Conservation (phyloP, 2,797 vertebrate genomes). For the Picus viridis region DNA sequence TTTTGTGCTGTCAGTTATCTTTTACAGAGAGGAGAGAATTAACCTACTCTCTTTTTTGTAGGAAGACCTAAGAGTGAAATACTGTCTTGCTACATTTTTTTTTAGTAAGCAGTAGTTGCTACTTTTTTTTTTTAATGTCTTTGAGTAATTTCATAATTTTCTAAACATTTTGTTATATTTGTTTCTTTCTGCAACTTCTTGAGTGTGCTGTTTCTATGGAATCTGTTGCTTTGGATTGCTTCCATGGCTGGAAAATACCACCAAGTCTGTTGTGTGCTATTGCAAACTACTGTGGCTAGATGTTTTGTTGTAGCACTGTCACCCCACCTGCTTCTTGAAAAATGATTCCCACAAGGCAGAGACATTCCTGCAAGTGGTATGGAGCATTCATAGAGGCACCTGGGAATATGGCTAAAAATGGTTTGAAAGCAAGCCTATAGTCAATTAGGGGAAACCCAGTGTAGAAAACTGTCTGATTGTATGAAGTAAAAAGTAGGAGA, state of each 20-base stretch:
- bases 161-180: background rate
- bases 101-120: background rate
- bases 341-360: background rate
- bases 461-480: background rate
- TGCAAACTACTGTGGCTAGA: background rate
- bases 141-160: background rate
- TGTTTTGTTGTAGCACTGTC: fast-evolving
- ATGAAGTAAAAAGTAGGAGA: background rate
- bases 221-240: background rate
- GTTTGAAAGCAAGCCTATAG: background rate
- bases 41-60: background rate
- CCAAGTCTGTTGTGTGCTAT: background rate
- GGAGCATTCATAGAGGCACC: background rate
- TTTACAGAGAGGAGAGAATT: background rate
- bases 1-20: background rate
- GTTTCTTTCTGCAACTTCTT: background rate
- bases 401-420: background rate
- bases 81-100: background rate
- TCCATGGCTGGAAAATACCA: background rate
- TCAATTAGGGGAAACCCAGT: background rate
- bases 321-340: background rate
- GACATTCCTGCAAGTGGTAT: background rate
- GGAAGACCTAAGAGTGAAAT: background rate
- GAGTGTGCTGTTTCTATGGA: background rate
- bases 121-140: background rate